Conservation (phyloP, 2,113 vertebrate species). For the Neodontobutis hainanensis region DNA sequence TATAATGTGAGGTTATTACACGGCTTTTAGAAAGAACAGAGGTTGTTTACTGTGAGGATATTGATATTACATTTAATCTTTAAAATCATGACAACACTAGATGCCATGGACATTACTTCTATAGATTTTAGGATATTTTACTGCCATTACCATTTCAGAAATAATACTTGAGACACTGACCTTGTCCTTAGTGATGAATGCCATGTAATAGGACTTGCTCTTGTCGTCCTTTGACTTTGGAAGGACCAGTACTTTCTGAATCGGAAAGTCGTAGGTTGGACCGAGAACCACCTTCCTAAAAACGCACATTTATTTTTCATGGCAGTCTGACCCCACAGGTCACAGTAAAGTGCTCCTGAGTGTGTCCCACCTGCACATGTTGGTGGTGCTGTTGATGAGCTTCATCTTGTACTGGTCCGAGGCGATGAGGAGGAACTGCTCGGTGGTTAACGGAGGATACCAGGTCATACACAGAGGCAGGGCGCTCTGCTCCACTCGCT, state of each 20-base stretch:
- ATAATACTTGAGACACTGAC: constrained; percentile 62
- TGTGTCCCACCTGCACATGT: constrained; percentile 85
- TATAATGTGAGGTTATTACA: too few species aligned
- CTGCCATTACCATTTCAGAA: not conserved
- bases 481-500: constrained; percentile 82
- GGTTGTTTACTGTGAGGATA: too few species aligned
- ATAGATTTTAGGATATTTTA: too few species aligned
- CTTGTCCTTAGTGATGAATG: constrained; percentile 88
- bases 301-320: constrained; percentile 1
- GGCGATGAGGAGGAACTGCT: constrained; percentile 86
- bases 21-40: too few species aligned
- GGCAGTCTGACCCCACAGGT: not conserved
- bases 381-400: constrained; percentile 87
- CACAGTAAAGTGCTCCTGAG: not conserved
- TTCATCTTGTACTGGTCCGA: constrained; percentile 91
- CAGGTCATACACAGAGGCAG: constrained; percentile 87
- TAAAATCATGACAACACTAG: too few species aligned
- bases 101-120: too few species aligned
- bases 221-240: constrained; percentile 55
- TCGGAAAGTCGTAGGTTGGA: constrained; percentile 85
- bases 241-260: constrained; percentile 84
- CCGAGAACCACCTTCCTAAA: constrained; percentile 88
- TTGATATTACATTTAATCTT: too few species aligned
- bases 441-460: constrained; percentile 86
- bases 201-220: constrained; percentile 78